Percentiles rank a stretch among this genome's conserved stretches.
These are phyloP conservation scores for Dromaius novaehollandiae DNA, from an alignment of 2,113 vertebrate genomes.

Conservation along the genomic window DNA sequence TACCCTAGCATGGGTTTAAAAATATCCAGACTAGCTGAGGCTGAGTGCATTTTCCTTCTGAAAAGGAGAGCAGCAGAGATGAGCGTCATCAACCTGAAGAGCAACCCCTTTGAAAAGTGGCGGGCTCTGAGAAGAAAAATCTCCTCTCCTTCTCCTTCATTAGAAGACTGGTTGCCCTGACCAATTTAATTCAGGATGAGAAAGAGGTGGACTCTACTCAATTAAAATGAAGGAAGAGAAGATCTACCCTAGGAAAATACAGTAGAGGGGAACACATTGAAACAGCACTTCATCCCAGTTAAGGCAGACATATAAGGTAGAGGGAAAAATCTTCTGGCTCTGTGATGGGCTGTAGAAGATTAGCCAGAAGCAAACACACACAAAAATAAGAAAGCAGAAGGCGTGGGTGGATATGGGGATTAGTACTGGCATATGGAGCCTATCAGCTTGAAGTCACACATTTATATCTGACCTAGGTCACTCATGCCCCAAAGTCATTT, in stretches of 20 bases:
- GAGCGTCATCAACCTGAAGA: neutral
- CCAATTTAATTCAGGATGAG: neutral
- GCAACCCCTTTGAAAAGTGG: neutral
- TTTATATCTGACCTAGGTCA: conserved; percentile 53
- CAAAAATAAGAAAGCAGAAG: conserved; percentile 56
- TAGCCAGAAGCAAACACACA: conserved; percentile 10
- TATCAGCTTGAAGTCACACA: conserved; percentile 55
- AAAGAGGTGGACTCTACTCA: neutral
- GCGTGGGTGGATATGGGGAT: conserved; percentile 45
- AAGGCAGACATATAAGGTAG: neutral
- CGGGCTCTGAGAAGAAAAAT: neutral
- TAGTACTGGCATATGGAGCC: conserved; percentile 57
- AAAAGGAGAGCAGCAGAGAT: neutral
- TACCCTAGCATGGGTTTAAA: neutral
- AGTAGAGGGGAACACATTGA: neutral
- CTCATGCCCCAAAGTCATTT: conserved; percentile 58
- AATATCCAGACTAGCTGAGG: neutral
- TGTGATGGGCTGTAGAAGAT: conserved; percentile 8
- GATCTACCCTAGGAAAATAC: neutral
- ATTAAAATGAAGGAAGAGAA: neutral
- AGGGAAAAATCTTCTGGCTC: neutral
- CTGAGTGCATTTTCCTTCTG: neutral
- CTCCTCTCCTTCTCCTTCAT: neutral
- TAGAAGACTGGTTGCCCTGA: neutral
- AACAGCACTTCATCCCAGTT: neutral